These are phyloP conservation scores for Archaeoteleia sp. DNA, from an alignment of 2,888 invertebrate genomes.

Conservation along the genomic window DNA sequence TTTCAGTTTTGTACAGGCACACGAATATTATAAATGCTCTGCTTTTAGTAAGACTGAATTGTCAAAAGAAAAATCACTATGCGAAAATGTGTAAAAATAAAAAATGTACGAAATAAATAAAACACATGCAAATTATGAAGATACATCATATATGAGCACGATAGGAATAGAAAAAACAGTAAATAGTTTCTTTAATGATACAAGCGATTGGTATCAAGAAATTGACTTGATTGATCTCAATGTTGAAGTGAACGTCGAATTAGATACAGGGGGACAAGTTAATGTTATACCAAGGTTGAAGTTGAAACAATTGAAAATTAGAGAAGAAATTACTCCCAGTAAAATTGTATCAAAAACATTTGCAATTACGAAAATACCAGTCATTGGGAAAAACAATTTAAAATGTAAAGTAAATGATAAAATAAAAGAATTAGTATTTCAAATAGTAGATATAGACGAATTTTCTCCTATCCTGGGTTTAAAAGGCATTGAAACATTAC, in stretches of 20 bases:
- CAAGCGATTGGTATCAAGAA: constrained; percentile 8
- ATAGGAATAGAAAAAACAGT: constrained; percentile 7
- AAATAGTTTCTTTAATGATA: background rate
- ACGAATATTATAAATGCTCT: constrained; percentile 29
- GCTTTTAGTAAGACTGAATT: constrained; percentile 32
- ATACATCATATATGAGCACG: background rate
- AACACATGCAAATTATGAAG: background rate
- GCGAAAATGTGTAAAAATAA: constrained; percentile 33
- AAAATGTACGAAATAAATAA: constrained; percentile 2
- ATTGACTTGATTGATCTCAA: background rate
- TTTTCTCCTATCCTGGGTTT: background rate
- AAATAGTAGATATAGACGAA: constrained; percentile 1
- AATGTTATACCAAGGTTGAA: constrained; percentile 2
- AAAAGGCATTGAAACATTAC: constrained; percentile 4
- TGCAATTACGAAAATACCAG: constrained; percentile 9
- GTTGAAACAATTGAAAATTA: constrained; percentile 5
- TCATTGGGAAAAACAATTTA: constrained; percentile 2
- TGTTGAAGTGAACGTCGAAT: background rate
- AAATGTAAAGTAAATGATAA: constrained; percentile 7
- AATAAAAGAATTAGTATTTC: constrained; percentile 4
- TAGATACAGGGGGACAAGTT: constrained; percentile 17
- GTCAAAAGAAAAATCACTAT: constrained; percentile 37
- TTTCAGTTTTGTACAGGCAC: constrained; percentile 25
- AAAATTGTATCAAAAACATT: constrained; percentile 5
- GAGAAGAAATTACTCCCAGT: constrained; percentile 1